Evolutionary conservation across 2,888 invertebrate species (phyloP).

Genomic region (Dryocosmus kuriphilus): DNA sequence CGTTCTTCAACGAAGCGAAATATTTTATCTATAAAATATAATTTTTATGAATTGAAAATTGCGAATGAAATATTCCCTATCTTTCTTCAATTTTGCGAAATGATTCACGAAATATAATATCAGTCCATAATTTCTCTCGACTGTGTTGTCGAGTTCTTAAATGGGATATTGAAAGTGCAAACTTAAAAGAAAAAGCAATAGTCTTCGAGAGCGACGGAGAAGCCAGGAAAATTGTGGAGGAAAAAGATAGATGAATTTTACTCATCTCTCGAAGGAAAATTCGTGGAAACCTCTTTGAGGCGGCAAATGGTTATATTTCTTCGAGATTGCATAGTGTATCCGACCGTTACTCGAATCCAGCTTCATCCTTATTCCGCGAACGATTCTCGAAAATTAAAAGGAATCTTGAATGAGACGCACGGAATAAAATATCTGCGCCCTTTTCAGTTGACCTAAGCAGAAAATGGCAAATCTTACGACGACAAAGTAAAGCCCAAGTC

Average conservation of each 20-base stretch:
- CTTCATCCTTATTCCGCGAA: not conserved
- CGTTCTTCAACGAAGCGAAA: not conserved
- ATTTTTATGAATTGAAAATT: not conserved
- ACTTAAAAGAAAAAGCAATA: not conserved
- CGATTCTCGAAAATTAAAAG: slow-evolving; percentile 29
- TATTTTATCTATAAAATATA: not conserved
- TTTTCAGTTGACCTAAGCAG: slow-evolving; percentile 39
- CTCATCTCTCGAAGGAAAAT: slow-evolving; percentile 27
- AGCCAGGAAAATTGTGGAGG: not conserved
- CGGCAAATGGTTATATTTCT: slow-evolving; percentile 22
- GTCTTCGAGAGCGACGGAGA: not conserved
- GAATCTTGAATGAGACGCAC: slow-evolving; percentile 6
- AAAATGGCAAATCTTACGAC: slow-evolving; percentile 27
- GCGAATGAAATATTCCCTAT: not conserved
- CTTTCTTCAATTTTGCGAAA: no score
- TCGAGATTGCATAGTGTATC: slow-evolving; percentile 16
- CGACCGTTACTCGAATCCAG: not conserved
- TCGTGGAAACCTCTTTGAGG: slow-evolving; percentile 26
- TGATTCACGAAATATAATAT: no score
- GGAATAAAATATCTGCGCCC: slow-evolving; percentile 3
- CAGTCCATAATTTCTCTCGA: no score
- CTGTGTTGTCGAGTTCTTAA: not conserved
- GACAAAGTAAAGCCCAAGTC: slow-evolving; percentile 24
- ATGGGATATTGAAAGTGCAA: not conserved
- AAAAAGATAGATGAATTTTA: not conserved